Conservation (phyloP, 2,113 vertebrate species). For the Microcebus lehilahytsara region DNA sequence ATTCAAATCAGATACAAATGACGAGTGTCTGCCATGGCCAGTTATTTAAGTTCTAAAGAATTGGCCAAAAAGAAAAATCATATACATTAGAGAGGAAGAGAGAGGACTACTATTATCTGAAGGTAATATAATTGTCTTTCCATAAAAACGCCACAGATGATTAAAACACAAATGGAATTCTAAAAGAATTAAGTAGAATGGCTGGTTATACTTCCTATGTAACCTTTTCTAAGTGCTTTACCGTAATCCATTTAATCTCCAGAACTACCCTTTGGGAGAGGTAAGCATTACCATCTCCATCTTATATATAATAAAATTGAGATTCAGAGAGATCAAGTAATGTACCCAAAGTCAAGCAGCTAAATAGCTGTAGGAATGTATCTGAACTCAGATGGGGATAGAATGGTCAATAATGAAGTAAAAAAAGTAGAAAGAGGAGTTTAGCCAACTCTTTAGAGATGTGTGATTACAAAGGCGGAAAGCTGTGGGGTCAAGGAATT, state of each 20-base stretch:
- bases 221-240: neutral
- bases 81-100: neutral
- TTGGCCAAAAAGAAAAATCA: neutral
- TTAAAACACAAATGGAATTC: neutral
- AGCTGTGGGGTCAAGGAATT: neutral
- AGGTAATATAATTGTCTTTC: neutral
- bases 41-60: neutral
- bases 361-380: neutral
- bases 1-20: neutral
- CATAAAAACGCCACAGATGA: neutral
- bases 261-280: neutral
- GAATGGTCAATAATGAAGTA: neutral
- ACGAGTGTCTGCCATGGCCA: neutral
- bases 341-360: neutral
- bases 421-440: neutral
- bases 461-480: neutral
- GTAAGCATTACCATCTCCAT: neutral
- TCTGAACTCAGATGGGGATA: neutral
- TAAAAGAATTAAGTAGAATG: neutral
- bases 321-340: neutral
- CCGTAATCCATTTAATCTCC: neutral
- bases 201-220: neutral
- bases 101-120: neutral
- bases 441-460: neutral
- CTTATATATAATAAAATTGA: neutral